These are phyloP conservation scores for Thaumetopoea pityocampa DNA, from an alignment of 1,140 invertebrate genomes.

Conservation along the genomic window DNA sequence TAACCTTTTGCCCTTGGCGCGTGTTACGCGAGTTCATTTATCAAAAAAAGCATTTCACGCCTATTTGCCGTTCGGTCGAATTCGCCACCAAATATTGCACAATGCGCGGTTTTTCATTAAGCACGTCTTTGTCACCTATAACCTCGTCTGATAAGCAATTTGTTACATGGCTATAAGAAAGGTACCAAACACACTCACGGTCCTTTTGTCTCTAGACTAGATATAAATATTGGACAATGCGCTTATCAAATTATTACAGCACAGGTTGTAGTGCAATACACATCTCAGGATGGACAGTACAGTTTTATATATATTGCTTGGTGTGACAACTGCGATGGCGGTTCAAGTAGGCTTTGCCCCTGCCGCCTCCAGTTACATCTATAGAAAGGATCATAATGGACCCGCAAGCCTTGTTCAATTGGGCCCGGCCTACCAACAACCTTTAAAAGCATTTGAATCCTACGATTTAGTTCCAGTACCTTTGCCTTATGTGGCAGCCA, in stretches of 20 bases:
- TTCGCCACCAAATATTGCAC: conserved; percentile 32
- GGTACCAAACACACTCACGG: conserved; percentile 53
- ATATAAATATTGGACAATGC: conserved; percentile 72
- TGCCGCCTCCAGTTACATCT: conserved; percentile 71
- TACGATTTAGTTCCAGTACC: conserved; percentile 52
- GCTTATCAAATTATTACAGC: conserved; percentile 62
- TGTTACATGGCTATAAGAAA: conserved; percentile 70
- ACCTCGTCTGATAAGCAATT: conserved; percentile 63
- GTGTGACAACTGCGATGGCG: conserved; percentile 31
- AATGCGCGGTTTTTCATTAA: conserved; percentile 54
- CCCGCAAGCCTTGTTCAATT: conserved; percentile 69
- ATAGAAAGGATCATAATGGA: conserved; percentile 69
- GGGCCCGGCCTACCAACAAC: conserved; percentile 44
- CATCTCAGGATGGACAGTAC: conserved; percentile 55
- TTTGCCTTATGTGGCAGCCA: conserved; percentile 51
- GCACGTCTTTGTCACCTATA: conserved; percentile 62
- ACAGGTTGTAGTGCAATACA: conserved; percentile 41
- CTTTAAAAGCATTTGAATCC: conserved; percentile 33
- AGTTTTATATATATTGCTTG: conserved; percentile 35
- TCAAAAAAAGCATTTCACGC: conserved; percentile 46
- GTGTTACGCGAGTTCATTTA: too few relatives aligned
- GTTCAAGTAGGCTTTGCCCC: conserved; percentile 47
- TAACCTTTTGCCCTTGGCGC: too few relatives aligned
- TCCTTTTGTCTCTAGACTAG: conserved; percentile 51
- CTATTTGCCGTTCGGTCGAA: conserved; percentile 28